These are phyloP conservation scores for Brotula barbata DNA, from an alignment of 2,797 vertebrate species.

Conservation along the genomic window DNA sequence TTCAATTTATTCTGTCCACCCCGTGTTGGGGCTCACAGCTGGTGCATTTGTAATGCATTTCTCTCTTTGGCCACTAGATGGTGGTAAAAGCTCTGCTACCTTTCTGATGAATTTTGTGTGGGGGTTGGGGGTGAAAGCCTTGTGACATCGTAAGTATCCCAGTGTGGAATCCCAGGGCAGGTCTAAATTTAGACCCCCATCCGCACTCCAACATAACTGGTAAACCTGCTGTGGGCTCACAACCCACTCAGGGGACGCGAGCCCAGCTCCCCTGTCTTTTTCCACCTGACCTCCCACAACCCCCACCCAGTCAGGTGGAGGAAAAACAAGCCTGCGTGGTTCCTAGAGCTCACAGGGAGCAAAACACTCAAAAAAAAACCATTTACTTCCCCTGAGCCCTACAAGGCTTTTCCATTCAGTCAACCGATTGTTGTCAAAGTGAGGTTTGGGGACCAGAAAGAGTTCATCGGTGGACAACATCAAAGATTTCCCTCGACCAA, in stretches of 20 bases:
- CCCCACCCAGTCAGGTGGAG: conserved; percentile 31
- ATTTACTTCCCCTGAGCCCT: neutral
- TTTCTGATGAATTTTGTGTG: neutral
- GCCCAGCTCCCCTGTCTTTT: conserved; percentile 27
- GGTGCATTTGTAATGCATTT: conserved; percentile 1
- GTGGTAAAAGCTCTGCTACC: neutral
- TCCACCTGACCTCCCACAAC: conserved; percentile 41
- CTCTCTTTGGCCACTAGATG: conserved; percentile 24
- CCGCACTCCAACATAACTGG: neutral
- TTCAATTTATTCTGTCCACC: too few relatives aligned
- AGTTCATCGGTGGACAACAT: neutral
- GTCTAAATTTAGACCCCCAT: conserved; percentile 19
- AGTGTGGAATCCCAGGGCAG: conserved; percentile 27
- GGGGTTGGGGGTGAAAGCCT: too few relatives aligned
- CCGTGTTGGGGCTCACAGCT: too few relatives aligned
- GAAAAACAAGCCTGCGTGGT: conserved; percentile 13
- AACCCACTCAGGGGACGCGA: conserved; percentile 1
- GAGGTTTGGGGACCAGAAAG: neutral
- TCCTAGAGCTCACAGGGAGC: neutral
- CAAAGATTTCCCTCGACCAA: too few relatives aligned
- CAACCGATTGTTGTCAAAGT: conserved; percentile 5
- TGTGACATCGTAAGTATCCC: conserved; percentile 6
- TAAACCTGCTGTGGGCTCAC: neutral
- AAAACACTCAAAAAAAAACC: conserved; percentile 8
- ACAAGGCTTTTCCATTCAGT: conserved; percentile 1